These are phyloP conservation scores for Scotopteryx bipunctaria DNA, from an alignment of 2,888 invertebrate species.

Conservation along the genomic window DNA sequence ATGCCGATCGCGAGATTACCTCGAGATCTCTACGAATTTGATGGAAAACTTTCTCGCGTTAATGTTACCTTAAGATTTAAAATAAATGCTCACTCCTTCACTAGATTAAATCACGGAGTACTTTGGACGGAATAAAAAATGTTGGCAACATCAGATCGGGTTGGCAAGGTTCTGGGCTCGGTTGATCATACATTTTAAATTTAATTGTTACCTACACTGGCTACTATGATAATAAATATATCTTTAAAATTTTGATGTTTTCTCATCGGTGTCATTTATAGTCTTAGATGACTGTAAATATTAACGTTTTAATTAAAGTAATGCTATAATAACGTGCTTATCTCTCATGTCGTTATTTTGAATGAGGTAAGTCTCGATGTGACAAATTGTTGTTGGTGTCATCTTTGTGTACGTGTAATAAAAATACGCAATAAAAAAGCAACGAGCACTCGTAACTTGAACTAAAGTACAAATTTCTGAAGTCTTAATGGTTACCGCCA, in stretches of 20 bases:
- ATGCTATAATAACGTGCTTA: constrained; percentile 44
- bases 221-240: constrained; percentile 41
- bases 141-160: constrained; percentile 32
- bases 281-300: constrained; percentile 68
- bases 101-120: constrained; percentile 54
- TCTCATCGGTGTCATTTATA: constrained; percentile 42
- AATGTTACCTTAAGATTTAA: constrained; percentile 63
- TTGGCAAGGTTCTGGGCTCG: constrained; percentile 24
- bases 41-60: constrained; percentile 67
- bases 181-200: constrained; percentile 28
- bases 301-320: constrained; percentile 53
- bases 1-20: constrained; percentile 46
- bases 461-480: constrained; percentile 81
- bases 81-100: constrained; percentile 67
- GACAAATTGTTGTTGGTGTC: constrained; percentile 70
- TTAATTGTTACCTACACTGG: constrained; percentile 48
- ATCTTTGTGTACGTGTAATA: constrained; percentile 63
- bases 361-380: constrained; percentile 67
- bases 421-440: constrained; percentile 50
- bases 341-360: constrained; percentile 58
- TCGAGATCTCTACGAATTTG: constrained; percentile 71
- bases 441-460: constrained; percentile 72
- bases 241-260: constrained; percentile 47
- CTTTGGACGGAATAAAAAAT: constrained; percentile 40
- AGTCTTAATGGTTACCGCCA: constrained; percentile 77